Base-by-base conservation (phyloP, 2,888 invertebrate genomes). In the Phasia obesa region DNA sequence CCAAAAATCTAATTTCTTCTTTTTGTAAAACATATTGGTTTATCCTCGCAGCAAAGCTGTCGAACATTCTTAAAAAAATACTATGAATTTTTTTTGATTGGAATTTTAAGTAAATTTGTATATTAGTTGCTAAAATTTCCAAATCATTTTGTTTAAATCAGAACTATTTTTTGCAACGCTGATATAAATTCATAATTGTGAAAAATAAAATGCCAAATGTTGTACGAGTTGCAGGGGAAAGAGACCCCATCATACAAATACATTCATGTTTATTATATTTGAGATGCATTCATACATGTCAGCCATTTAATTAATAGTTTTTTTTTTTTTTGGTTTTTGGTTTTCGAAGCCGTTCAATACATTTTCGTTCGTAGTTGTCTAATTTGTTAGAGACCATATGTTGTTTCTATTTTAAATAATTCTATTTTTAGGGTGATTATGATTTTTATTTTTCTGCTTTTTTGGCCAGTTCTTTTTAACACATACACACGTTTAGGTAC, bases 351-450 rank as follows among this genome's bases (percentile, higher is more conserved):
- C 55, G 47, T 74, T 64, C 64, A 64, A 74, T 74, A 55, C 2
- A 31, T n/a, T 2, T 38, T 23, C 23, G 9, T 44, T 70, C 49
- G 38, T 51, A 38, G 51, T 51, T 62, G 31, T 65, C 44, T 55
- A 19, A 19, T 27, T n/a, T 53, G 13, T 25, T 49, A 31, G 17
- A 57, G 13, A 76, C 59, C 75, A 76, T 67, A 67, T 76, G 75
- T 65, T 55, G 75, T 15, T 49, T 65, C 47, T 75, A 55, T 23
- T 55, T 59, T 65, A 38, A 47, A 44, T 57, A 9, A 15, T 57
- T 35, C 47, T 75, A 67, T 59, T 67, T 67, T 49, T 67, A 76
- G 59, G 31, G 42, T 49, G 25, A 27, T 59, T 59, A n/a, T 4
- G 21, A 31, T 31, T 2, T 31, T 2, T 31, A 27, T 23, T 23